Evolutionary conservation across 2,113 vertebrate species (phyloP).

Genomic region (Dasyurus viverrinus): DNA sequence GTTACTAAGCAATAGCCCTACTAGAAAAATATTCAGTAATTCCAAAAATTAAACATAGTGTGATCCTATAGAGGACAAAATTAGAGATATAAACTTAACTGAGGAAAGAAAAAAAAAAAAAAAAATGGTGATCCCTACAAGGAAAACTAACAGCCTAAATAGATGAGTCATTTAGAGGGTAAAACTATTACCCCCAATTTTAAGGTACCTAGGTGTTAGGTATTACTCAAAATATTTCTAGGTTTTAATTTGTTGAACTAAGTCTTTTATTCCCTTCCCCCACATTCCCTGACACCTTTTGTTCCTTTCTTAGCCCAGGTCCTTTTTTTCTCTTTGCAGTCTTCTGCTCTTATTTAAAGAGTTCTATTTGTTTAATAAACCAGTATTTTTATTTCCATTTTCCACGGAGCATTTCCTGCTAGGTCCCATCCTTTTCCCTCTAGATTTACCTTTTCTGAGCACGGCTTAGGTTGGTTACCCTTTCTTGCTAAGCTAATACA

Average conservation of each 20-base stretch:
- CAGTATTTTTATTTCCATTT: not conserved
- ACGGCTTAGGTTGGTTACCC: not conserved
- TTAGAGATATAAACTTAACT: not conserved
- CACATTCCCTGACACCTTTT: not conserved
- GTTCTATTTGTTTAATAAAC: not conserved
- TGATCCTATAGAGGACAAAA: not conserved
- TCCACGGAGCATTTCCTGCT: not conserved
- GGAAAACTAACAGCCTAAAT: conserved; percentile 38
- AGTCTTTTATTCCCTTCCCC: not conserved
- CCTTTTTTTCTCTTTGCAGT: not conserved
- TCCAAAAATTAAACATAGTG: not conserved
- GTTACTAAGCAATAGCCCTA: not conserved
- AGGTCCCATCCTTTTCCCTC: not conserved
- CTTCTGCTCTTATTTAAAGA: not conserved
- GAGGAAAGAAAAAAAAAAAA: not conserved
- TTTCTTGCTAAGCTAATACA: not conserved
- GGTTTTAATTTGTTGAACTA: conserved; percentile 36
- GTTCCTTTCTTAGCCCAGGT: not conserved
- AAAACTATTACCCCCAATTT: conserved; percentile 24
- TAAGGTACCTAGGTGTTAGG: conserved; percentile 12
- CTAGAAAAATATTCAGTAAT: not conserved
- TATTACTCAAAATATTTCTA: conserved; percentile 13
- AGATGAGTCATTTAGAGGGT: conserved; percentile 17
- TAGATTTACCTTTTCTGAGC: conserved; percentile 22
- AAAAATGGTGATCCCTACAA: conserved; percentile 31